Conservation (phyloP, 2,113 vertebrate species). For the Clarias gariepinus region DNA sequence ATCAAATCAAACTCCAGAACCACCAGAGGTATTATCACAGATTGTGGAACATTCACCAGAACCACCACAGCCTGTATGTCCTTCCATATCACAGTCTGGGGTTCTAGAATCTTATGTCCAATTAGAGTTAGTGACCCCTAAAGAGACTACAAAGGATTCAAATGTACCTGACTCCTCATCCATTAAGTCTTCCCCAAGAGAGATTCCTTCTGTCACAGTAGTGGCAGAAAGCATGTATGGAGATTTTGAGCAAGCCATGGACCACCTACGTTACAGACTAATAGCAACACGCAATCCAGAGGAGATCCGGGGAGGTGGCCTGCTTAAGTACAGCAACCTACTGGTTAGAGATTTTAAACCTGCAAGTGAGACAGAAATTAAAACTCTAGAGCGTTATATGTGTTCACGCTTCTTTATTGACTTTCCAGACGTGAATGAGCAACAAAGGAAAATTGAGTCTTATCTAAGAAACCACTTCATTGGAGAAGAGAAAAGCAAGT, state of each 20-base stretch:
- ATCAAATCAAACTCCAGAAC: neutral
- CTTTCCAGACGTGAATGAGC: conserved; percentile 90
- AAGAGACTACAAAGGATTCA: conserved; percentile 22
- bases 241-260: conserved; percentile 89
- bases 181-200: conserved; percentile 47
- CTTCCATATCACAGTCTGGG: neutral
- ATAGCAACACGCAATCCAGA: conserved; percentile 93
- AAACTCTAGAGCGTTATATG: conserved; percentile 94
- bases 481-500: conserved; percentile 93
- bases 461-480: conserved; percentile 96
- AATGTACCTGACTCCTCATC: conserved; percentile 41
- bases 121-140: neutral
- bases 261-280: conserved; percentile 85
- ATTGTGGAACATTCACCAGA: neutral
- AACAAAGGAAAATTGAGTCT: conserved; percentile 93
- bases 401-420: conserved; percentile 98
- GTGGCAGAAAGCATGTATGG: conserved; percentile 95
- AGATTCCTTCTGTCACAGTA: conserved; percentile 71
- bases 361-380: conserved; percentile 86
- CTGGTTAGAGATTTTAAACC: conserved; percentile 91
- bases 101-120: conserved; percentile 1
- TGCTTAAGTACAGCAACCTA: conserved; percentile 95
- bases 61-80: neutral
- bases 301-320: conserved; percentile 92
- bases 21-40: conserved; percentile 10